Base-by-base conservation (phyloP, 2,888 invertebrate genomes). In the Suillia variegata region DNA sequence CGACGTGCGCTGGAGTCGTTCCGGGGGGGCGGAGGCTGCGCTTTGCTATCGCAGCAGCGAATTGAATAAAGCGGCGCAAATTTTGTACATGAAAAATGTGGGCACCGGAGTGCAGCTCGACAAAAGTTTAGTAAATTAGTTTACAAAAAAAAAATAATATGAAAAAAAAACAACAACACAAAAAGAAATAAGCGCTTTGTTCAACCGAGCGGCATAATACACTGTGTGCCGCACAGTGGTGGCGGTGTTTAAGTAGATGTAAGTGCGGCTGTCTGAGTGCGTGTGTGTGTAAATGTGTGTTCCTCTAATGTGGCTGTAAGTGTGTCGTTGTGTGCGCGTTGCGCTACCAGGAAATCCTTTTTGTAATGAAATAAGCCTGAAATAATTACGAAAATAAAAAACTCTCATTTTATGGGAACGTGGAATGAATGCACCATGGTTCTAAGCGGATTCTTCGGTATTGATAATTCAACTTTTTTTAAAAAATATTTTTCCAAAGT, bases 101-200 rank as follows among this genome's bases (percentile, higher is more conserved):
- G 15, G 38, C 38, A n/a, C 38, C 38, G n/a, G 18, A 45, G 45
- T 45, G 45, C 18, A 17, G 45, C 20, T 59, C 56, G 65, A 52
- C 8, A 48, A 47, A 65, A 67, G 49, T 64, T 66, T 62, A 60
- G 49, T 58, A 56, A 60, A 38, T 54, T 53, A 49, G 34, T 47
- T 47, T n/a, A n/a, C n/a, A n/a, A n/a, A n/a, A n/a, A n/a, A n/a
- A n/a, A n/a, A n/a, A n/a, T n/a, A n/a, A n/a, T n/a, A n/a, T n/a
- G n/a, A n/a, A n/a, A n/a, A n/a, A n/a, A n/a, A n/a, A n/a, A n/a
- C n/a, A n/a, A n/a, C n/a, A n/a, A n/a, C n/a, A n/a, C n/a, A n/a
- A n/a, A n/a, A n/a, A n/a, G n/a, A n/a, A 31, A 56, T 48, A 54
- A 56, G 42, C 21, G 54, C 31, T 61, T 61, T 61, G 61, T 61